Evolutionary conservation across 1,140 invertebrate genomes (phyloP).

Genomic region (Teleogryllus occipitalis): DNA sequence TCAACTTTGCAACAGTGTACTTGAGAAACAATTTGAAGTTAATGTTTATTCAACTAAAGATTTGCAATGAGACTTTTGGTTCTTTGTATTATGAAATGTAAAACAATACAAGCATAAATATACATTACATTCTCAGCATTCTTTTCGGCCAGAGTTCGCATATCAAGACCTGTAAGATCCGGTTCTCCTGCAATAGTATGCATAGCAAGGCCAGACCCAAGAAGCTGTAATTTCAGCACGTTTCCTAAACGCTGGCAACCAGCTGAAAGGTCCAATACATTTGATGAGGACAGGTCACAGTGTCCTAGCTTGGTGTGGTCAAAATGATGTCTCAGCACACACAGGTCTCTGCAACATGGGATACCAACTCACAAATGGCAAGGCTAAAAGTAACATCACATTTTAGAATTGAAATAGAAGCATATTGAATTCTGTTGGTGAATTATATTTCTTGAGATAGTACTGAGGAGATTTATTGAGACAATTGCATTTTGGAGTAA

Average conservation of each 20-base stretch:
- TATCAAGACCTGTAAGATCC: slow-evolving; percentile 31
- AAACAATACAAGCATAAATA: not conserved
- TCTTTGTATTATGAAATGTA: no score
- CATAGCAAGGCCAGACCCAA: slow-evolving; percentile 30
- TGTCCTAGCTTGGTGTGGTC: slow-evolving; percentile 32
- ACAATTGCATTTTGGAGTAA: no score
- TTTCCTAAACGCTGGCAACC: slow-evolving; percentile 41
- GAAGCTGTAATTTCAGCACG: slow-evolving; percentile 40
- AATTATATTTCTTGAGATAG: no score
- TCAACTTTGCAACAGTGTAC: no score
- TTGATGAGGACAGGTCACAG: slow-evolving; percentile 35
- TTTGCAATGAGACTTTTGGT: not conserved
- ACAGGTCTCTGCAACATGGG: slow-evolving; percentile 31
- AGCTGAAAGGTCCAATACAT: slow-evolving; percentile 41
- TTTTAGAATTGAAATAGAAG: not conserved
- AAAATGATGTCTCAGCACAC: slow-evolving; percentile 38
- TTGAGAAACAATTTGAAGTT: no score
- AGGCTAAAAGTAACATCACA: not conserved
- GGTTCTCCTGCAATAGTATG: not conserved
- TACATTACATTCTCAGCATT: slow-evolving; percentile 35
- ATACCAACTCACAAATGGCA: not conserved
- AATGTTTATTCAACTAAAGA: no score
- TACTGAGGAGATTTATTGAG: no score
- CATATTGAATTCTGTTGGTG: slow-evolving; percentile 27
- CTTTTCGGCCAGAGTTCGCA: slow-evolving; percentile 38